Evolutionary conservation across 2,888 invertebrate species (phyloP).

Genomic region (Eudasyphora cyanicolor): DNA sequence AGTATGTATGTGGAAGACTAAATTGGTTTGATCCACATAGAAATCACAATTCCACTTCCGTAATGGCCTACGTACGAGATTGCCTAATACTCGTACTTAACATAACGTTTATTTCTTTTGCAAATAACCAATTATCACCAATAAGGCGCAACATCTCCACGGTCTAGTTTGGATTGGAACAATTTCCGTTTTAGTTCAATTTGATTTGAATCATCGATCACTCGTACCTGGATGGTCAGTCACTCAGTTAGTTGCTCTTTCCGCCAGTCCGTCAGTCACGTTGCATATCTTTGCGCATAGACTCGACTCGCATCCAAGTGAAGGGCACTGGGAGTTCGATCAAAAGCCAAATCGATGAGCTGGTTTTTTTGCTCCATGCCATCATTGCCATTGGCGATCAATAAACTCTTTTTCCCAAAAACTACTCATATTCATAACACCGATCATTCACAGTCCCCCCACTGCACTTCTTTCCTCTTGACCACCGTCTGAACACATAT

Average conservation of each 20-base stretch:
- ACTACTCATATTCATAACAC: too few relatives aligned
- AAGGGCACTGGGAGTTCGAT: conserved; percentile 9
- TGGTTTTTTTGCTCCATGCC: background rate
- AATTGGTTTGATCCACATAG: too few relatives aligned
- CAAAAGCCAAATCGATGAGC: conserved; percentile 1
- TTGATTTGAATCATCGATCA: background rate
- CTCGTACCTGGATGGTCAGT: background rate
- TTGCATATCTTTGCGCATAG: background rate
- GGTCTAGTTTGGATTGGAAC: background rate
- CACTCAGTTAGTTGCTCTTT: background rate
- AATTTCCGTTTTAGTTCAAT: conserved; percentile 16
- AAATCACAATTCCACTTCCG: too few relatives aligned
- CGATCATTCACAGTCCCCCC: too few relatives aligned
- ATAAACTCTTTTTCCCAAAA: background rate
- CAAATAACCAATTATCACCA: conserved; percentile 23
- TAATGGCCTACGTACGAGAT: background rate
- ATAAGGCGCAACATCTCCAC: background rate
- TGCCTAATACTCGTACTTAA: background rate
- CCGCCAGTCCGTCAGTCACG: background rate
- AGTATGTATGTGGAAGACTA: too few relatives aligned
- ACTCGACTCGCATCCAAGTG: conserved; percentile 6
- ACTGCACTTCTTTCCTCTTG: too few relatives aligned
- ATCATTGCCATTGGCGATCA: background rate
- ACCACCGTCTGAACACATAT: too few relatives aligned
- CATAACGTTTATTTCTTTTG: conserved; percentile 5